These are phyloP conservation scores for Pluvianellus socialis DNA, from an alignment of 2,113 vertebrate species.

Conservation along the genomic window DNA sequence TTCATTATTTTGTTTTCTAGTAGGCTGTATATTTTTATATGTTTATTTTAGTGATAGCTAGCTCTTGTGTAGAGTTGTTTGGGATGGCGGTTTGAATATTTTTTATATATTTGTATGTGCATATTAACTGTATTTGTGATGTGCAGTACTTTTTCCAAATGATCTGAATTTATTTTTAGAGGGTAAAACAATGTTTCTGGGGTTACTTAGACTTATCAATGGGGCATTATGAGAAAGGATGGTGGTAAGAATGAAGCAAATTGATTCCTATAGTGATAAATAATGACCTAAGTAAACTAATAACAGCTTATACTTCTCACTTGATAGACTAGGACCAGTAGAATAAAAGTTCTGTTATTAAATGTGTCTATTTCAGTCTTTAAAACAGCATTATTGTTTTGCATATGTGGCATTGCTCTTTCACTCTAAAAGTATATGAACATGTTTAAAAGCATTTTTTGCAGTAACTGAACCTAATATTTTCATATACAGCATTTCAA, in stretches of 20 bases:
- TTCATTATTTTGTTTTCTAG: constrained; percentile 64
- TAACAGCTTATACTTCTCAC: background rate
- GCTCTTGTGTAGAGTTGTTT: background rate
- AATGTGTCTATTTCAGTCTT: background rate
- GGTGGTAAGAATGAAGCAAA: background rate
- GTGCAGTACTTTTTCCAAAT: background rate
- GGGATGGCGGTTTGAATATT: background rate
- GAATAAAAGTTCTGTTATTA: background rate
- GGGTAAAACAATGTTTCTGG: background rate
- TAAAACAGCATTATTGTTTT: background rate
- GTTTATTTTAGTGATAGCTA: constrained; percentile 32
- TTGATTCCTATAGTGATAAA: background rate
- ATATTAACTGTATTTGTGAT: background rate
- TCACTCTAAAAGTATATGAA: background rate
- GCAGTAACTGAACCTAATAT: background rate
- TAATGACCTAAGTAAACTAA: background rate
- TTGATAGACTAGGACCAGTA: background rate
- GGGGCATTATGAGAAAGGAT: background rate
- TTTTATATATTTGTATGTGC: background rate
- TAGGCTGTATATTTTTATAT: constrained; percentile 32
- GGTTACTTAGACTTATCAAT: background rate
- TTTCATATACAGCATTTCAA: background rate
- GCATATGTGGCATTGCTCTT: background rate
- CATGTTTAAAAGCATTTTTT: background rate
- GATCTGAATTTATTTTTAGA: background rate